Evolutionary conservation across 1,140 invertebrate species (phyloP).

Genomic region (Nasonia vitripennis): DNA sequence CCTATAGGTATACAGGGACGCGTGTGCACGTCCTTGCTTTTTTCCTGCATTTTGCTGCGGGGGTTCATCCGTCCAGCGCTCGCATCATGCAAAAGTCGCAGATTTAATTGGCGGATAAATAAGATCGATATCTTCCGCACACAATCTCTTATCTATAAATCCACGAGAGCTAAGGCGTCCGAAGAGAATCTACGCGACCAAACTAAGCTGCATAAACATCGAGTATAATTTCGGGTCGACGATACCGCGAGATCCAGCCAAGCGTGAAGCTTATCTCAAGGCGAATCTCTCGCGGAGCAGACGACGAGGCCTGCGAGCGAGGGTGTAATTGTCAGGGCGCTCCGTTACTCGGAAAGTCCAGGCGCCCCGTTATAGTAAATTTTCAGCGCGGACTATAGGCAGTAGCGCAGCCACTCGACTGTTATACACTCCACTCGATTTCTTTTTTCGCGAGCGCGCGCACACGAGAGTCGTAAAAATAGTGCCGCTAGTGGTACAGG

Average conservation of each 20-base stretch:
- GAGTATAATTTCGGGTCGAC: conserved; percentile 41
- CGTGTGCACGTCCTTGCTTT: too few species aligned
- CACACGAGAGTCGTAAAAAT: conserved; percentile 26
- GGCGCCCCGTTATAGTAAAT: conserved; percentile 48
- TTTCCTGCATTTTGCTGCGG: too few species aligned
- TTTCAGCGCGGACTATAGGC: conserved; percentile 20
- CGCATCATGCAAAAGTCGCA: too few species aligned
- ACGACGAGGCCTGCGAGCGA: conserved; percentile 1
- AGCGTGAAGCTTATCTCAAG: conserved; percentile 42
- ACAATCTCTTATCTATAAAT: not conserved
- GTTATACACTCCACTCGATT: not conserved
- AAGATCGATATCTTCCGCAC: too few species aligned
- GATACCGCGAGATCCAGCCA: not conserved
- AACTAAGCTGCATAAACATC: not conserved
- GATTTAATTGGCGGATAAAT: too few species aligned
- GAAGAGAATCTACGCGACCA: not conserved
- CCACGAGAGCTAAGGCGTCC: not conserved
- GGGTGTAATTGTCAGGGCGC: conserved; percentile 49
- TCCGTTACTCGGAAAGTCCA: conserved; percentile 44
- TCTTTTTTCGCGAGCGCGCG: too few species aligned
- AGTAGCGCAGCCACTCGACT: not conserved
- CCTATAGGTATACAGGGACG: too few species aligned
- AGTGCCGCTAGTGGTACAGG: not conserved
- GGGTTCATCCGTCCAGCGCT: too few species aligned
- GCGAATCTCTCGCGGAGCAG: not conserved